Conservation (phyloP, 64 coral and sea anemone species). For the Actinia equina region DNA sequence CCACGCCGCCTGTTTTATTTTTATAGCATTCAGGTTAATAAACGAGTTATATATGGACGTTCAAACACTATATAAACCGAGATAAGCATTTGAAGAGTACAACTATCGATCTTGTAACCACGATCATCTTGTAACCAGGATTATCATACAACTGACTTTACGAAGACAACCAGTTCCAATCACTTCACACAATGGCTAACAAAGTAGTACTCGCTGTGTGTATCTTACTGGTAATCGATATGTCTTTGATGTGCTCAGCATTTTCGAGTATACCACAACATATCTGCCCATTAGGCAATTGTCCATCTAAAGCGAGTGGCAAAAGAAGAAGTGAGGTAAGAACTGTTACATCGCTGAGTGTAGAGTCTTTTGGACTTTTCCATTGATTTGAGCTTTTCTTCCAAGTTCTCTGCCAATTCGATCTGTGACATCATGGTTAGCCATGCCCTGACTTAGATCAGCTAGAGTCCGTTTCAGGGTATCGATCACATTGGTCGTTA, state of each 20-base stretch:
- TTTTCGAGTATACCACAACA: not conserved
- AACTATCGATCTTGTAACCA: not conserved
- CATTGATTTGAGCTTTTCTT: too few species aligned
- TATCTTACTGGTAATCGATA: not conserved
- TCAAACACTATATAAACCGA: not conserved
- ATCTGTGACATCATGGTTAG: too few species aligned
- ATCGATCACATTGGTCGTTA: too few species aligned
- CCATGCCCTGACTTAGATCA: too few species aligned
- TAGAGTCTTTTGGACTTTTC: too few species aligned
- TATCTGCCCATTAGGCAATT: not conserved
- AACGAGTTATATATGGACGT: not conserved
- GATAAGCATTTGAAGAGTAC: not conserved
- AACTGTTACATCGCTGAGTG: not conserved
- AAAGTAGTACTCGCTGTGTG: not conserved
- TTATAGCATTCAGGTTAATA: not conserved
- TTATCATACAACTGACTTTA: too few species aligned
- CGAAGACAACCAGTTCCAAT: not conserved
- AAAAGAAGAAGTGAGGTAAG: not conserved
- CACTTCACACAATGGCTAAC: not conserved
- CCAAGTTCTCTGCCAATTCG: too few species aligned
- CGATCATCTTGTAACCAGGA: too few species aligned
- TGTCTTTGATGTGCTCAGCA: not conserved
- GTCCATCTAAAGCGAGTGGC: not conserved
- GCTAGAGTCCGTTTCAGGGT: too few species aligned
- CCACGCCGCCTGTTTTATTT: not conserved